A percentile compares a stretch with the other conserved stretches of the same genome.
phyloP scores from a whole-genome alignment of 2,113 vertebrate genomes.

The Seriola rivoliana region DNA sequence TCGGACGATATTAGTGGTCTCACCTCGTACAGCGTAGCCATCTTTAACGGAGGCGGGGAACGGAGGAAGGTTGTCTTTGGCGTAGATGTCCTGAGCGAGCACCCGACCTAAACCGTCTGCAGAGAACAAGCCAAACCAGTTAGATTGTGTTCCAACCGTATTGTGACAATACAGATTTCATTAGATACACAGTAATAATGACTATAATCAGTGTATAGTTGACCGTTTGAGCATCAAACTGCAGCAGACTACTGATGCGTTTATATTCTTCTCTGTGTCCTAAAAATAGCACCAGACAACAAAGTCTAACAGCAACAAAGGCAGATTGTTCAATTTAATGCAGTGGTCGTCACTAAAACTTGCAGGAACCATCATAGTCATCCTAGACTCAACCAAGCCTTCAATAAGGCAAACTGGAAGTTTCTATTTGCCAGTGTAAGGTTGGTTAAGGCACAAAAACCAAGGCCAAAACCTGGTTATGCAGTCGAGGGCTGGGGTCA shows the following conservation, averaged over 20 bases:
- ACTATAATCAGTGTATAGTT: neutral
- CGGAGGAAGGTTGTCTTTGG: slow-evolving; percentile 99
- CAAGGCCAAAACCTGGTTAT: too few relatives aligned
- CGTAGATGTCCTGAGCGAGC: slow-evolving; percentile 98
- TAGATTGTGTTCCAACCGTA: neutral
- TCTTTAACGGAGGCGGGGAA: slow-evolving; percentile 99
- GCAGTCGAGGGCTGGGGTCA: too few relatives aligned
- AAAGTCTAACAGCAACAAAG: neutral
- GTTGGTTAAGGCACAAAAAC: too few relatives aligned
- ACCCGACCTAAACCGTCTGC: slow-evolving; percentile 98
- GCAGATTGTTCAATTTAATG: too few relatives aligned
- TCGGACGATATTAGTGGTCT: slow-evolving; percentile 25
- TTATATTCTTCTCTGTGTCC: neutral
- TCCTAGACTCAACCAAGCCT: too few relatives aligned
- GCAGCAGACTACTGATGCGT: neutral
- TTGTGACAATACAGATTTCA: neutral
- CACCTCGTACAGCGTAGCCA: slow-evolving; percentile 98
- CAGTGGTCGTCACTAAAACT: too few relatives aligned
- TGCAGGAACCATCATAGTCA: too few relatives aligned
- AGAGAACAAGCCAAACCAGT: neutral
- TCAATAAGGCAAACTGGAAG: too few relatives aligned
- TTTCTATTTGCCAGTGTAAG: too few relatives aligned
- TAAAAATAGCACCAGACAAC: neutral
- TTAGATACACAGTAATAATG: neutral
- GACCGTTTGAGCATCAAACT: neutral